A percentile compares a stretch with the other conserved stretches of the same genome.
Conservation (phyloP, 2,113 vertebrate genomes). For the Hippocampus comes region DNA sequence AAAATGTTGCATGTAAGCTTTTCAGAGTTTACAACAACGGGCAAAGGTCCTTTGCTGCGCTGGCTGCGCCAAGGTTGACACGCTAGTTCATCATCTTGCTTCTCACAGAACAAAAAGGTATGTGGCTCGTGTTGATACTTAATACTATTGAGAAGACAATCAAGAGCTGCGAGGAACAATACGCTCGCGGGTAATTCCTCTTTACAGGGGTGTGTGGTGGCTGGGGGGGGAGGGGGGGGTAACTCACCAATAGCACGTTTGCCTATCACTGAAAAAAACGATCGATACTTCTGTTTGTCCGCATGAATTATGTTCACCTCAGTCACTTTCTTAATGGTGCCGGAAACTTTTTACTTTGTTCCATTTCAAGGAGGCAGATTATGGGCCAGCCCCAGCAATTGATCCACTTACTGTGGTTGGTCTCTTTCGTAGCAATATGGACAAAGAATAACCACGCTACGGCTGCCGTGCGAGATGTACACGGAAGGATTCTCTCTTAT, state of each 20-base stretch:
- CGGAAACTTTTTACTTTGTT: background rate
- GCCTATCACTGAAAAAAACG: background rate
- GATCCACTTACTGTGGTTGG: conserved; percentile 26
- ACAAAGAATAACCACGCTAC: background rate
- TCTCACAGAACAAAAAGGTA: conserved; percentile 16
- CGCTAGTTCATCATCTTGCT: background rate
- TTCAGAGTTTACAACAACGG: conserved; percentile 32
- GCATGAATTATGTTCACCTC: background rate
- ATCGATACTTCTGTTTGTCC: background rate
- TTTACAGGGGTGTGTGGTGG: too few species aligned
- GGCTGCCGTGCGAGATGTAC: background rate
- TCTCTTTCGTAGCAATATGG: background rate
- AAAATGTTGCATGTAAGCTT: background rate
- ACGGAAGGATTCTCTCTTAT: conserved; percentile 12
- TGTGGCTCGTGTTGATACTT: conserved; percentile 9
- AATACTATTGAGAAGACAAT: background rate
- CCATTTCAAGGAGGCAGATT: background rate
- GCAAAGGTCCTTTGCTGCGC: conserved; percentile 42
- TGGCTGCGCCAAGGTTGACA: conserved; percentile 1
- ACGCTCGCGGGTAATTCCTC: too few species aligned
- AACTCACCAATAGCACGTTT: too few species aligned
- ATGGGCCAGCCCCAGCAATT: conserved; percentile 6
- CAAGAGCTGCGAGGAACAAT: too few species aligned
- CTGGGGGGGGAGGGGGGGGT: too few species aligned
- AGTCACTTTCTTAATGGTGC: background rate